Conservation (phyloP, 2,797 vertebrate genomes). For the Hoplostethus atlanticus region DNA sequence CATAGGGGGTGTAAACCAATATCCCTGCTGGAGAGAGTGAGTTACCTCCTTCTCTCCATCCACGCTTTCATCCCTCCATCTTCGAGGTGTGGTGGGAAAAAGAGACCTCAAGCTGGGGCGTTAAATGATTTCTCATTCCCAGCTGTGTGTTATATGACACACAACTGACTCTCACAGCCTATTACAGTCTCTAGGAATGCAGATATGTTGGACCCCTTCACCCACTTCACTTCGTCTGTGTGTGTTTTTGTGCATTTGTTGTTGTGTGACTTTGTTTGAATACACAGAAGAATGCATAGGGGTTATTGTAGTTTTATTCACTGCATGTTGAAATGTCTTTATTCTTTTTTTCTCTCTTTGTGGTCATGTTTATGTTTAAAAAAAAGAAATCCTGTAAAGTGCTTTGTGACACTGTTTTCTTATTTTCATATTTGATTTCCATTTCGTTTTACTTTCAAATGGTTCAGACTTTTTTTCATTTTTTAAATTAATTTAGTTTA, state of each 20-base stretch:
- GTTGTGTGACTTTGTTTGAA: constrained; percentile 40
- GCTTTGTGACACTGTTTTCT: too few relatives aligned
- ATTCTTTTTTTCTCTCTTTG: too few relatives aligned
- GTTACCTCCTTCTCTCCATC: neutral
- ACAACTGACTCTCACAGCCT: constrained; percentile 50
- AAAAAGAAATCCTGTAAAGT: too few relatives aligned
- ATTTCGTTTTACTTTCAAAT: too few relatives aligned
- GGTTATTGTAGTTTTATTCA: neutral
- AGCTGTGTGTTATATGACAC: constrained; percentile 61
- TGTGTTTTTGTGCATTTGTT: neutral
- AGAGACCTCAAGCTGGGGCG: constrained; percentile 63
- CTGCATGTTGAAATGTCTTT: too few relatives aligned
- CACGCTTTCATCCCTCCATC: constrained; percentile 30
- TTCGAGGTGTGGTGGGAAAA: constrained; percentile 32
- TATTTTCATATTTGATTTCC: too few relatives aligned
- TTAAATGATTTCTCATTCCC: constrained; percentile 75
- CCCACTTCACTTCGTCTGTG: constrained; percentile 1
- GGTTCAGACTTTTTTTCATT: too few relatives aligned
- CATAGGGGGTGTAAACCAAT: constrained; percentile 52
- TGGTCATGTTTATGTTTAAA: too few relatives aligned
- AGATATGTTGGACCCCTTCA: constrained; percentile 2
- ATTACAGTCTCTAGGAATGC: constrained; percentile 49
- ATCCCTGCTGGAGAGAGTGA: constrained; percentile 47
- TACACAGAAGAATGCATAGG: neutral
- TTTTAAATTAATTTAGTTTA: too few relatives aligned